Base-by-base conservation (phyloP, 2,888 invertebrate species). In the Hedychridium roseum region DNA sequence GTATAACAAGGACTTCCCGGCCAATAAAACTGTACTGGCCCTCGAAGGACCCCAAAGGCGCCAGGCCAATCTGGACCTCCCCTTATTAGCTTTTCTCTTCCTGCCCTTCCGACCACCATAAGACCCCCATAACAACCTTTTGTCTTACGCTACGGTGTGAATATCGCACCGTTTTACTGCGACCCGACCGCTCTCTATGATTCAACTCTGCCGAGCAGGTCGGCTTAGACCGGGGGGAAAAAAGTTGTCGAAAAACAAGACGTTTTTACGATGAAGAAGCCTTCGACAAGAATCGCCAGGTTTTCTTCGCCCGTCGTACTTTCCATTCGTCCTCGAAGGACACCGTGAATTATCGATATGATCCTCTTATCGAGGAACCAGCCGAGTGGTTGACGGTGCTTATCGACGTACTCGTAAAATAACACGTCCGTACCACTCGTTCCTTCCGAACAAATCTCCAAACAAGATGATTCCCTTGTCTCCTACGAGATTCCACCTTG, bases 111-210 rank as follows among this genome's bases (percentile, higher is more conserved):
- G 42, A 50, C 54, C 46, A 38, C 46, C 31, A 42, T 36, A n/a
- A 27, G 52, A 37, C 20, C 32, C 43, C 44, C 51, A 57, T 50
- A 53, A 57, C 57, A 50, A 43, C 53, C 73, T 74, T 73, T 74
- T 72, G 71, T 73, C 69, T 71, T 67, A 70, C 68, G 60, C 66
- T 46, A 49, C 58, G 65, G 74, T 67, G 71, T 70, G 71, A 73
- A 71, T 66, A 70, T 73, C 71, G 65, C 71, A 65, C 67, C 64
- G 61, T 69, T 73, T 73, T 70, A 71, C 57, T 61, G 52, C 50
- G 39, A 36, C 52, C 50, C 45, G 53, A 51, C 52, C 54, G 36
- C 34, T 54, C 57, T 60, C 57, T 52, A 50, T 54, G 53, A 54
- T 43, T 21, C 42, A 26, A 23, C 45, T 43, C 12, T 49, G 30